Percentiles rank a stretch among this genome's conserved stretches.
Conservation (phyloP, 2,888 invertebrate genomes). For the Rambutsinella grinnellia region DNA sequence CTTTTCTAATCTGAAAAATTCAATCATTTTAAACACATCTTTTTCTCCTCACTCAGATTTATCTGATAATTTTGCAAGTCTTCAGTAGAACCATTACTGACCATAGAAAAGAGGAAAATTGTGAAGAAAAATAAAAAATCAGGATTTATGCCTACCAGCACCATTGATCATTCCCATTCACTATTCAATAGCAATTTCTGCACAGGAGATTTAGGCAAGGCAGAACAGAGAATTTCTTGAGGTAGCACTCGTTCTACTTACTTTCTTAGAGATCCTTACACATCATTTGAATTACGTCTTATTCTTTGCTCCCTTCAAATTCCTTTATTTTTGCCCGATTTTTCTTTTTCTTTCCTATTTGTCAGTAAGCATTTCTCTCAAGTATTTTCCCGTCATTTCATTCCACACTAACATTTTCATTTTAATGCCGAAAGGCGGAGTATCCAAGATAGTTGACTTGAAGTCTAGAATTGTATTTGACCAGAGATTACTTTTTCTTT, state of each 20-base stretch:
- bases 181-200: neutral
- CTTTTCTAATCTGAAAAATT: no score
- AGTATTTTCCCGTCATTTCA: no score
- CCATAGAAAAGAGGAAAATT: conserved; percentile 11
- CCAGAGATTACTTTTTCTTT: no score
- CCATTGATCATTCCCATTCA: neutral
- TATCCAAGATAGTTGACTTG: no score
- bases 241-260: conserved; percentile 17
- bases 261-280: conserved; percentile 24
- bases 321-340: conserved; percentile 15
- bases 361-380: no score
- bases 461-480: no score
- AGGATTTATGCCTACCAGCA: neutral
- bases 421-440: no score
- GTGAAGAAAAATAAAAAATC: neutral
- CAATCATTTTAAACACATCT: neutral
- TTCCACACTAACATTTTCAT: no score
- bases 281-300: conserved; percentile 32
- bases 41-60: neutral
- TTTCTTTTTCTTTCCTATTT: neutral
- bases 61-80: neutral
- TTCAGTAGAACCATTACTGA: neutral
- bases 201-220: neutral
- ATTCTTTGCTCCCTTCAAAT: conserved; percentile 42
- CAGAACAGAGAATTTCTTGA: conserved; percentile 34